Conservation (phyloP, 1,140 invertebrate species). For the Zaprionus davidi region DNA sequence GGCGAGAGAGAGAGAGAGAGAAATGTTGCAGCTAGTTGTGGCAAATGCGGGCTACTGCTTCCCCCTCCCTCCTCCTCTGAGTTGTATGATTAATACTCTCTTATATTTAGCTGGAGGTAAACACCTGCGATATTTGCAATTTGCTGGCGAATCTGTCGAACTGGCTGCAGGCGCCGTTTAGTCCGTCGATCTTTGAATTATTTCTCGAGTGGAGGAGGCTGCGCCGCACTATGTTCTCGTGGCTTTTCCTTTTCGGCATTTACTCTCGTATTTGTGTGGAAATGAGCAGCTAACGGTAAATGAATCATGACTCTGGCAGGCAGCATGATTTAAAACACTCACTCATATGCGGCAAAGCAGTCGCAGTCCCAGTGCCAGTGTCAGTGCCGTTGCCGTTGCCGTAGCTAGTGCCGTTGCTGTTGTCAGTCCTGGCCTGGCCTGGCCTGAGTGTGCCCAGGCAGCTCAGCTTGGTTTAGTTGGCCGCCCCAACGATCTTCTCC, state of each 20-base stretch:
- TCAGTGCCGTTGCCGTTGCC: neutral
- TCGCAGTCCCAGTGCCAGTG: neutral
- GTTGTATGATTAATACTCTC: conserved; percentile 27
- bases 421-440: neutral
- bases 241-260: conserved; percentile 74
- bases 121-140: conserved; percentile 71
- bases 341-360: conserved; percentile 51
- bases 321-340: conserved; percentile 83
- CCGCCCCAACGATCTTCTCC: neutral
- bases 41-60: neutral
- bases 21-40: conserved; percentile 18
- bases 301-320: conserved; percentile 84
- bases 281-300: conserved; percentile 83
- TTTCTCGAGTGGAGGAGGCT: conserved; percentile 55
- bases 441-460: conserved; percentile 21
- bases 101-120: conserved; percentile 35
- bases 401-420: neutral
- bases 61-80: neutral
- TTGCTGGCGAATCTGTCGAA: conserved; percentile 40
- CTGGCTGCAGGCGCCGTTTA: conserved; percentile 60
- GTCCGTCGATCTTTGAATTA: conserved; percentile 53
- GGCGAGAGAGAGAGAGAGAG: conserved; percentile 17
- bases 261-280: conserved; percentile 74
- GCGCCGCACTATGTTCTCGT: conserved; percentile 3
- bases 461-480: conserved; percentile 14